Evolutionary conservation across 2,113 vertebrate species (phyloP).

Genomic region (Chionis minor): DNA sequence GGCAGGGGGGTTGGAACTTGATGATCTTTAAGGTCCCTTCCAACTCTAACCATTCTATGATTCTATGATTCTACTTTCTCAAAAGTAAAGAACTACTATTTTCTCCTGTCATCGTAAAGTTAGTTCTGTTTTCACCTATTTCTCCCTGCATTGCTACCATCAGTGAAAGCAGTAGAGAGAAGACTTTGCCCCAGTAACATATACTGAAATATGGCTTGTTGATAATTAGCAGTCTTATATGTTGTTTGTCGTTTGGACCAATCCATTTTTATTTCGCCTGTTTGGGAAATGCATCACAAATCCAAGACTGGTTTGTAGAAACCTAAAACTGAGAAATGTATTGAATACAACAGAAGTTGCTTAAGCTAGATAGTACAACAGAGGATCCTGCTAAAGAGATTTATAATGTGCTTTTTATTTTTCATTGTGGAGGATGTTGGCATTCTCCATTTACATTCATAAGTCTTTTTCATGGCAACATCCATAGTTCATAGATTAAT

Average conservation of each 20-base stretch:
- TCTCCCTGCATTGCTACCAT: background rate
- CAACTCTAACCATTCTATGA: no score
- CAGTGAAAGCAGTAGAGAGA: background rate
- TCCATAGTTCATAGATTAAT: conserved; percentile 5
- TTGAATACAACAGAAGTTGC: background rate
- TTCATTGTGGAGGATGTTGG: background rate
- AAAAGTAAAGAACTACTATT: background rate
- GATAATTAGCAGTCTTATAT: background rate
- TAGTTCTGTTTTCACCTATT: background rate
- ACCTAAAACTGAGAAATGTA: background rate
- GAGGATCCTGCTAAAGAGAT: background rate
- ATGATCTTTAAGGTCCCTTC: no score
- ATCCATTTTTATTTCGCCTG: background rate
- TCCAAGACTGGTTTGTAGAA: background rate
- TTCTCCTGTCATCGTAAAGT: background rate
- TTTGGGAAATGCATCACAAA: background rate
- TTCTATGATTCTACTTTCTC: background rate
- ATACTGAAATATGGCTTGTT: background rate
- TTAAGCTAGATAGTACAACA: background rate
- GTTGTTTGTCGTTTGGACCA: background rate
- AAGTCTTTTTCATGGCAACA: background rate
- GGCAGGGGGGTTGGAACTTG: no score
- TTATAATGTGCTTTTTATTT: background rate
- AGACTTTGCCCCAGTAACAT: background rate
- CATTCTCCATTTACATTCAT: background rate